Conservation (phyloP, 2,888 invertebrate species). For the Poecilobothrus nobilitatus region DNA sequence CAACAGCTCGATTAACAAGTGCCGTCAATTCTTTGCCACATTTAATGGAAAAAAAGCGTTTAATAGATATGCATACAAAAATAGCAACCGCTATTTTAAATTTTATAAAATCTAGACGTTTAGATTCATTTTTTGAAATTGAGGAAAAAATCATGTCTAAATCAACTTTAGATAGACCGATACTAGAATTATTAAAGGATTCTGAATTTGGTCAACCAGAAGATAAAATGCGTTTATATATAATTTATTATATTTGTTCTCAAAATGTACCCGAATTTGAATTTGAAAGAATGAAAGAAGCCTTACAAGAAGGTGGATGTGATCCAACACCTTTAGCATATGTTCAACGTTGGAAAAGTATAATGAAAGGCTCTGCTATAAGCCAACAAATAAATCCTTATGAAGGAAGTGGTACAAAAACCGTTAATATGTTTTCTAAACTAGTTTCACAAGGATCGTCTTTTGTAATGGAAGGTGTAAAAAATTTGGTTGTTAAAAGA, state of each 20-base stretch:
- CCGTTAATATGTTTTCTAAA: conserved; percentile 97
- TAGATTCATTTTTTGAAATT: conserved; percentile 94
- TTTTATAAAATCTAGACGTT: conserved; percentile 74
- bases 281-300: conserved; percentile 72
- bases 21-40: conserved; percentile 96
- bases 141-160: conserved; percentile 97
- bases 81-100: conserved; percentile 89
- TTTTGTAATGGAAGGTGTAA: conserved; percentile 99
- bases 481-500: conserved; percentile 96
- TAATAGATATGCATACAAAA: conserved; percentile 98
- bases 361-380: conserved; percentile 37
- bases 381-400: conserved; percentile 64
- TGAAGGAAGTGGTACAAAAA: conserved; percentile 90
- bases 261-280: conserved; percentile 72
- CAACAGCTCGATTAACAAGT: conserved; percentile 84
- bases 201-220: conserved; percentile 78
- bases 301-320: conserved; percentile 70
- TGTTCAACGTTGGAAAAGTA: conserved; percentile 77
- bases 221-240: conserved; percentile 86
- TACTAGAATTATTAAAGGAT: conserved; percentile 82
- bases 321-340: conserved; percentile 80
- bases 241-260: conserved; percentile 85
- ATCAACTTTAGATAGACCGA: conserved; percentile 67
- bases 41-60: conserved; percentile 89
- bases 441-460: conserved; percentile 93